Percentiles rank a stretch among this genome's conserved stretches.
Evolutionary conservation across 1,140 invertebrate genomes (phyloP).

Genomic region (Drosophila tropicalis): DNA sequence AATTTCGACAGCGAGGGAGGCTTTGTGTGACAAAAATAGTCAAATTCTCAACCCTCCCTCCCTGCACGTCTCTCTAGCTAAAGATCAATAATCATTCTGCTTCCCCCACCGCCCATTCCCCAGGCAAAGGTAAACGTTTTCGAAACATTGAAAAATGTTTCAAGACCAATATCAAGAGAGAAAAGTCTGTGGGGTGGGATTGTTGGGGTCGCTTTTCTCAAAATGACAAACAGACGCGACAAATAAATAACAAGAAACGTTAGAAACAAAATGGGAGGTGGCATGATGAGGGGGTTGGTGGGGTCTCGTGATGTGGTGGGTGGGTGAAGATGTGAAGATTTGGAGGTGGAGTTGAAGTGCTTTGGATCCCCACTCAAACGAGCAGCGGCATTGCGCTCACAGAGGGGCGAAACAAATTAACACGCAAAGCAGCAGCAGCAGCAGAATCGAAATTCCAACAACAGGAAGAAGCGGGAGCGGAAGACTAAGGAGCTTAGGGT

Average conservation of each 20-base stretch:
- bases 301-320: not conserved
- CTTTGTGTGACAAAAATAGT: constrained; percentile 46
- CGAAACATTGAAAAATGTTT: constrained; percentile 61
- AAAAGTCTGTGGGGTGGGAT: not conserved
- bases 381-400: not conserved
- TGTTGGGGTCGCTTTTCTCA: constrained; percentile 4
- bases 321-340: not conserved
- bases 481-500: constrained; percentile 17
- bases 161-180: constrained; percentile 49
- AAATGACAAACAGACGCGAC: constrained; percentile 77
- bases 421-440: constrained; percentile 8
- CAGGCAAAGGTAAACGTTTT: constrained; percentile 37
- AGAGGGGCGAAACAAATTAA: constrained; percentile 18
- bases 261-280: not conserved
- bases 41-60: not conserved
- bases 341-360: not conserved
- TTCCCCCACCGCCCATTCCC: not conserved
- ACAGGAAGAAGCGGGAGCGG: not conserved
- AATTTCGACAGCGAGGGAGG: constrained; percentile 5
- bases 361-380: constrained; percentile 36
- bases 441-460: constrained; percentile 1
- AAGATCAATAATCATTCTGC: constrained; percentile 71
- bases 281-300: not conserved
- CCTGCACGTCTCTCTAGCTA: constrained; percentile 53
- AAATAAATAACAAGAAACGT: constrained; percentile 73